Conservation (phyloP, 2,113 vertebrate species). For the Prinia subflava region DNA sequence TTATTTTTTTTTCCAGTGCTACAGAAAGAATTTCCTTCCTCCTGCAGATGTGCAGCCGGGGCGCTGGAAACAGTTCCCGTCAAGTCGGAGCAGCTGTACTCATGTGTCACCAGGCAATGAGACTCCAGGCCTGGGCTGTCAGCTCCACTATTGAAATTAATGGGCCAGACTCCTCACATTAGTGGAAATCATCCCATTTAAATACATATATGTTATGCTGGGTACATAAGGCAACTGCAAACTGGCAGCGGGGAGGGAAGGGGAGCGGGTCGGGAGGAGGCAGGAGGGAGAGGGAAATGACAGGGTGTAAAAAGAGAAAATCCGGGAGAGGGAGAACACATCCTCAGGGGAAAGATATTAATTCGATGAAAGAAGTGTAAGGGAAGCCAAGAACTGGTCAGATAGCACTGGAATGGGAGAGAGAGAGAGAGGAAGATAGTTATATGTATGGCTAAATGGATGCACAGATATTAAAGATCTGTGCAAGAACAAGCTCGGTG, state of each 20-base stretch:
- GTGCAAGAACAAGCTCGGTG: neutral
- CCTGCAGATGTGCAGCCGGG: slow-evolving; percentile 55
- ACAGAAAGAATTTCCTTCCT: slow-evolving; percentile 66
- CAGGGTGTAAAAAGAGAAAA: slow-evolving; percentile 19
- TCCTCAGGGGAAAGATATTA: neutral
- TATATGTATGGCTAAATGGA: neutral
- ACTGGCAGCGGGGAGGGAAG: neutral
- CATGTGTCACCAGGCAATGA: slow-evolving; percentile 46
- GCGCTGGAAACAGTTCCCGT: slow-evolving; percentile 50
- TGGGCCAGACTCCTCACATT: slow-evolving; percentile 21
- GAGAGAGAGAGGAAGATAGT: neutral
- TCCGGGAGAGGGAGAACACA: neutral
- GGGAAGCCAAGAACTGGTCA: slow-evolving; percentile 24
- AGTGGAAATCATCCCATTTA: slow-evolving; percentile 25
- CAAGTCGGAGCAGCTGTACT: slow-evolving; percentile 44
- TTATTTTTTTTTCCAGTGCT: slow-evolving; percentile 45
- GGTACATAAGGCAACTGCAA: neutral
- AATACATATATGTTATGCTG: neutral
- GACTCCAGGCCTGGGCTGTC: slow-evolving; percentile 35
- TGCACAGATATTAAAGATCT: neutral
- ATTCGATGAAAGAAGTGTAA: neutral
- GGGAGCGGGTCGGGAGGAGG: neutral
- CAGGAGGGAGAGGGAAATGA: neutral
- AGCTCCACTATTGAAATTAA: slow-evolving; percentile 41
- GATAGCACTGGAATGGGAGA: slow-evolving; percentile 3